These are phyloP conservation scores for Myotis vivesi DNA, from an alignment of 2,797 vertebrate genomes.

Conservation along the genomic window DNA sequence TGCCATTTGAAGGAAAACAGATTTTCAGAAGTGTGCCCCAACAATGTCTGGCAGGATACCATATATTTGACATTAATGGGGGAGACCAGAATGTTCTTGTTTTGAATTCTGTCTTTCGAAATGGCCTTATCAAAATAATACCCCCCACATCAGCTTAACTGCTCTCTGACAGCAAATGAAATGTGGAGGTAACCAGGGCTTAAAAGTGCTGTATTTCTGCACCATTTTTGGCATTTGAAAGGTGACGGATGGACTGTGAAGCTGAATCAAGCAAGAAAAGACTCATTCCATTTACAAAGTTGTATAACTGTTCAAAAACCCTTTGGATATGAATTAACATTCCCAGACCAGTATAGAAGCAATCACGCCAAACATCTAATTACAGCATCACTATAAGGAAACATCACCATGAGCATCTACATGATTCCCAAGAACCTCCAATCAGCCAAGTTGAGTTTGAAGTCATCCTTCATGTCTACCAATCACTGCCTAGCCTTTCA, in stretches of 20 bases:
- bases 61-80: slow-evolving; percentile 56
- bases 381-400: not conserved
- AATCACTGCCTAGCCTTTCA: not conserved
- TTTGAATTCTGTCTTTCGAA: slow-evolving; percentile 66
- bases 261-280: slow-evolving; percentile 43
- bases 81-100: slow-evolving; percentile 27
- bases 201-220: slow-evolving; percentile 34
- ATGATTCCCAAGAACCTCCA: not conserved
- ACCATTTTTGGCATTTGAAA: slow-evolving; percentile 25
- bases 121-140: slow-evolving; percentile 65
- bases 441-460: not conserved
- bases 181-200: slow-evolving; percentile 40
- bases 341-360: not conserved
- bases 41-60: not conserved
- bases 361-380: not conserved
- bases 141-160: slow-evolving; percentile 27
- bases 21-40: slow-evolving; percentile 19
- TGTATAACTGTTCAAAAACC: not conserved
- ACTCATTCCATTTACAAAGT: not conserved
- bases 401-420: accelerated
- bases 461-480: not conserved
- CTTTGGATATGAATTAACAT: not conserved
- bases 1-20: slow-evolving; percentile 19
- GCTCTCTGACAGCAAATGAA: slow-evolving; percentile 56
- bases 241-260: not conserved